A percentile compares a stretch with the other conserved stretches of the same genome.
phyloP scores from a whole-genome alignment of 2,113 vertebrate genomes.

The Chiloscyllium plagiosum region DNA sequence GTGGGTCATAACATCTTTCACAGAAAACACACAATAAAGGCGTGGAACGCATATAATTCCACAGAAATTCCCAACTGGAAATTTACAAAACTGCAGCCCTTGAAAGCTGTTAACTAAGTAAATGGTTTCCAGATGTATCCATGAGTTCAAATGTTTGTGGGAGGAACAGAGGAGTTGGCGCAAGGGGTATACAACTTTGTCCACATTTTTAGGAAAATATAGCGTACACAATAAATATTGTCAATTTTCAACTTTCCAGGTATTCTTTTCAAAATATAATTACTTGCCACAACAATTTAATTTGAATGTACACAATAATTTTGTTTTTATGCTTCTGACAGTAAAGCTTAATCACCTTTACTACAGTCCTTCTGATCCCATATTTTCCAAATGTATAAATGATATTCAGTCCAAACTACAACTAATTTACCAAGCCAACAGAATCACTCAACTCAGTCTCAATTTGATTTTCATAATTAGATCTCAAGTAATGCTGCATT shows the following conservation, averaged over 20 bases:
- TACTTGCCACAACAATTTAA: background rate
- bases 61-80: background rate
- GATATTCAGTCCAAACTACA: background rate
- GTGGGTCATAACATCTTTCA: background rate
- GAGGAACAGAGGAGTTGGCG: background rate
- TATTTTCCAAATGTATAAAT: background rate
- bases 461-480: background rate
- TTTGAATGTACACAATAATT: background rate
- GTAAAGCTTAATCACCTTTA: background rate
- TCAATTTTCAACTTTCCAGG: background rate
- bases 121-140: background rate
- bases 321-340: slow-evolving; percentile 1
- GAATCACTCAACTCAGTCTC: background rate
- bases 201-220: background rate
- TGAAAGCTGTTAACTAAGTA: background rate
- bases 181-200: background rate
- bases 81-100: background rate
- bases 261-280: background rate
- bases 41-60: background rate
- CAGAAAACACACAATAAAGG: background rate
- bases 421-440: background rate
- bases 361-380: background rate
- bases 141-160: background rate
- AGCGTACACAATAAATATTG: background rate
- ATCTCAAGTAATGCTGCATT: background rate